Evolutionary conservation across 2,797 vertebrate species (phyloP).

Genomic region (Manis pentadactyla): DNA sequence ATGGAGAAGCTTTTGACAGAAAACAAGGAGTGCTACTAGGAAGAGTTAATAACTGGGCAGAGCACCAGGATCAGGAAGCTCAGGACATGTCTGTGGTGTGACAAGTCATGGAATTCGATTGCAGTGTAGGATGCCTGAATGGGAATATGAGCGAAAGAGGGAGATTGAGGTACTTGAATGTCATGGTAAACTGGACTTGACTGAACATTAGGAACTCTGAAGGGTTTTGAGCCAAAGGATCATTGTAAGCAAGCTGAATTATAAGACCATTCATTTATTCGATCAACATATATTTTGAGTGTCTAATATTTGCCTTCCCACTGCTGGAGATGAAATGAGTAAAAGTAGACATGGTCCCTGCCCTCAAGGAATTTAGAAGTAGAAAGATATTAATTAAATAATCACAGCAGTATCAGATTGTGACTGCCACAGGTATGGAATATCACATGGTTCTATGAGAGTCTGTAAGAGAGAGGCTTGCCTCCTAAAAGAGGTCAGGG

Average conservation of each 20-base stretch:
- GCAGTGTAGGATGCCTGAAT: background rate
- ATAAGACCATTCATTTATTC: conserved; percentile 11
- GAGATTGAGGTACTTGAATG: background rate
- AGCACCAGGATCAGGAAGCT: background rate
- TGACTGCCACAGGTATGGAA: background rate
- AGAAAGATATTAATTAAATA: background rate
- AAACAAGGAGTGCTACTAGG: background rate
- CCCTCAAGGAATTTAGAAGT: background rate
- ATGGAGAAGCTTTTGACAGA: background rate
- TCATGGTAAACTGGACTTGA: background rate
- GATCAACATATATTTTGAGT: background rate
- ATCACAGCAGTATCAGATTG: background rate
- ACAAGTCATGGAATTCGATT: background rate
- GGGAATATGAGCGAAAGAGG: background rate
- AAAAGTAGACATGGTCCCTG: background rate
- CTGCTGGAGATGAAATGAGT: conserved; percentile 15
- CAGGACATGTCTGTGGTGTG: background rate
- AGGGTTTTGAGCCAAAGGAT: background rate
- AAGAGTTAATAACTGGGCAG: background rate
- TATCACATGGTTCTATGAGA: background rate
- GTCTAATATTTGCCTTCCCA: background rate
- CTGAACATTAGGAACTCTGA: background rate
- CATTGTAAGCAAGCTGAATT: background rate
- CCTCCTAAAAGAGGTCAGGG: background rate
- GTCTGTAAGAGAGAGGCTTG: background rate